phyloP scores from a whole-genome alignment of 1,140 invertebrate species.

The Formica selysi region DNA sequence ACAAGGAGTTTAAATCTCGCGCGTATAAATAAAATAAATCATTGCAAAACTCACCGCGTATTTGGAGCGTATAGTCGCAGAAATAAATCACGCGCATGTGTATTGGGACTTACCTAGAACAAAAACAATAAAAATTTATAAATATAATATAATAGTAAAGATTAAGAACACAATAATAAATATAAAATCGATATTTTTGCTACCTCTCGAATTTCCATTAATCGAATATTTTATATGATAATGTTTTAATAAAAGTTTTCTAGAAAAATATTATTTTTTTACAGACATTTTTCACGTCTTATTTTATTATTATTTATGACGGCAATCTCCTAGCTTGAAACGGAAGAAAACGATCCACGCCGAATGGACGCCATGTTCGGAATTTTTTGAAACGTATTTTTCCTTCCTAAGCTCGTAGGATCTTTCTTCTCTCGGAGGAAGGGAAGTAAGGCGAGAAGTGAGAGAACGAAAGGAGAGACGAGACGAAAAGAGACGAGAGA shows the following conservation, averaged over 20 bases:
- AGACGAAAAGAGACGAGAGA: constrained; percentile 21
- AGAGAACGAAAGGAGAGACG: constrained; percentile 53
- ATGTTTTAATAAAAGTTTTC: neutral
- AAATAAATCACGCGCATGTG: neutral
- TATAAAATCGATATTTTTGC: neutral
- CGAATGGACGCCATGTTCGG: constrained; percentile 6
- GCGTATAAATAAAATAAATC: neutral
- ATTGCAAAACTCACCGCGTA: constrained; percentile 20
- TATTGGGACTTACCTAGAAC: constrained; percentile 53
- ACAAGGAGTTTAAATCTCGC: neutral
- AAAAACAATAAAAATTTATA: constrained; percentile 2
- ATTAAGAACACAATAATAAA: neutral
- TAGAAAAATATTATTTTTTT: neutral
- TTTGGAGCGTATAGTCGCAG: neutral
- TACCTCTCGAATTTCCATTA: neutral
- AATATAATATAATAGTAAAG: neutral
- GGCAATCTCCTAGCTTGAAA: neutral
- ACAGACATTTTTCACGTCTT: neutral
- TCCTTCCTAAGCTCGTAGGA: neutral
- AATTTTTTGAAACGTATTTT: constrained; percentile 16
- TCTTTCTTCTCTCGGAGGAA: constrained; percentile 24
- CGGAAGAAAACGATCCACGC: neutral
- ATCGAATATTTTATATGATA: neutral
- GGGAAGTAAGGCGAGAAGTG: constrained; percentile 23
- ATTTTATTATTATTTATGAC: neutral